Conservation (phyloP, 2,888 invertebrate species). For the Heliconius erato region DNA sequence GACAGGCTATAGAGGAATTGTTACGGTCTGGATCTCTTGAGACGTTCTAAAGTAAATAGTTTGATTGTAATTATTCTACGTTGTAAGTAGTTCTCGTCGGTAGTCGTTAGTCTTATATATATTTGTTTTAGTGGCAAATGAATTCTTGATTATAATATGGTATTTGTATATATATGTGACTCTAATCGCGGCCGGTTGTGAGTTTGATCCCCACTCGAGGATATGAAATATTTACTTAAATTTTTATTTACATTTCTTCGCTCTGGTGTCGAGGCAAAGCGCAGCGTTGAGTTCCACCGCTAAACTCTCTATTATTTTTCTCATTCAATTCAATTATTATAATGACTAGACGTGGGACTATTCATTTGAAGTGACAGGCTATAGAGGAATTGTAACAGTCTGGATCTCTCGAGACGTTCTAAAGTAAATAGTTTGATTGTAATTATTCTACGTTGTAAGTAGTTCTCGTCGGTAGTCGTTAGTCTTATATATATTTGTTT, state of each 20-base stretch:
- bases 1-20: conserved; percentile 18
- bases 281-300: too few species aligned
- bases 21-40: conserved; percentile 1
- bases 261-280: too few species aligned
- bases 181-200: too few species aligned
- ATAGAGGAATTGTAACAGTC: conserved; percentile 3
- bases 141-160: too few species aligned
- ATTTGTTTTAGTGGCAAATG: neutral
- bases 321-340: too few species aligned
- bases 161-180: too few species aligned
- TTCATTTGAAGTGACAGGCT: too few species aligned
- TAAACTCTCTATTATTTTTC: too few species aligned
- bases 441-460: neutral
- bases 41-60: neutral
- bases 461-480: neutral
- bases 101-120: neutral
- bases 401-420: neutral
- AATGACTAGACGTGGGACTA: too few species aligned
- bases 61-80: neutral
- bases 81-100: neutral
- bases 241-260: too few species aligned
- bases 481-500: neutral
- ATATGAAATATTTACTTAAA: too few species aligned
- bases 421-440: neutral
- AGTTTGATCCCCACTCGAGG: too few species aligned